Base-by-base conservation (phyloP, 2,888 invertebrate species). In the Epiblema foenella region DNA sequence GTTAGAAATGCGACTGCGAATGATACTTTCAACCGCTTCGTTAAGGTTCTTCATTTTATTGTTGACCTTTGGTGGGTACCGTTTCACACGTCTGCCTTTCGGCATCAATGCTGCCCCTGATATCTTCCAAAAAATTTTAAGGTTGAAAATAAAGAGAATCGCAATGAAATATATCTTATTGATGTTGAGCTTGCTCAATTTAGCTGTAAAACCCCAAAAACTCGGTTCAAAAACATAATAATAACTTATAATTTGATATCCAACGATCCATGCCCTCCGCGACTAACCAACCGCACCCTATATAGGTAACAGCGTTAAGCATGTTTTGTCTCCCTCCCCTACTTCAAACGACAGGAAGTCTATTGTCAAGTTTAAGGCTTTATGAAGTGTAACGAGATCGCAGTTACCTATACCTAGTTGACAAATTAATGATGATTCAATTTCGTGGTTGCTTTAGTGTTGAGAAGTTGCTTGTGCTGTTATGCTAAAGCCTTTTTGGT, bases 281-380 rank as follows among this genome's bases (percentile, higher is more conserved):
- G 46, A 46, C 46, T 46, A 46, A 46, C 46, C n/a, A 56, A 20
- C 9, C 20, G 49, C 89, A 85, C 11, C 80, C 87, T 88, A 78
- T 86, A 82, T 85, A 89, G 88, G 89, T 90, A 89, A 85, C 83
- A 81, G 84, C 78, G 81, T 83, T 84, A 86, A 88, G 89, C 89
- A 82, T 89, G 90, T 90, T 89, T 90, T 89, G 90, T 89, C 87
- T 88, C 85, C 85, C 74, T 73, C 81, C 77, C 82, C 78, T 84
- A 86, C 86, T 85, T 90, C 90, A 90, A 89, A 89, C 83, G 86
- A 80, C 82, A 79, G 85, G 82, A 82, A 79, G 79, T 77, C 81
- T 81, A 84, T 85, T 85, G 85, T 87, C 77, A 71, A 63, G 63
- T 69, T 49, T 46, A 20, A 17, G 69, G 51, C 49, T 57, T 58